A percentile compares a stretch with the other conserved stretches of the same genome.
phyloP scores from a whole-genome alignment of 2,888 invertebrate species.

The Flexamia atlantica region DNA sequence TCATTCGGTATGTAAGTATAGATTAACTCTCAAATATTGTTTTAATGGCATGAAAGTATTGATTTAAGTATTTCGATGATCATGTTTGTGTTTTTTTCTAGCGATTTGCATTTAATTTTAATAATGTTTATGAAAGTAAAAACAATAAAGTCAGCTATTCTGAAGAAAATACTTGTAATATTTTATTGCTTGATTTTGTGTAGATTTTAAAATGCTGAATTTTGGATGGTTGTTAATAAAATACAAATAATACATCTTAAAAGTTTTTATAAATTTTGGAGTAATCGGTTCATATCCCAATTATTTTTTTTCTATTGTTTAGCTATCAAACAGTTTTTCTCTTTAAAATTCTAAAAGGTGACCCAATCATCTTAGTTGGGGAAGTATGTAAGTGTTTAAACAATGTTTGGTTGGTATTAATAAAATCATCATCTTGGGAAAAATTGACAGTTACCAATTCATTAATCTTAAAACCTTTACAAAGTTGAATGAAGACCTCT shows the following conservation, averaged over 20 bases:
- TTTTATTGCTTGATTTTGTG: not conserved
- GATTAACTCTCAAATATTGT: constrained; percentile 24
- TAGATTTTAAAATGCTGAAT: not conserved
- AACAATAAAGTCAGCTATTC: not conserved
- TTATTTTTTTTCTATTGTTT: too few species aligned
- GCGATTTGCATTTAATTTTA: not conserved
- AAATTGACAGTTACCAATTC: too few species aligned
- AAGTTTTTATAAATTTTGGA: too few species aligned
- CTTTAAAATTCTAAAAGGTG: too few species aligned
- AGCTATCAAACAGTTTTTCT: too few species aligned
- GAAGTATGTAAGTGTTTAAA: too few species aligned
- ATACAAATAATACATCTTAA: not conserved
- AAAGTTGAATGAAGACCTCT: too few species aligned
- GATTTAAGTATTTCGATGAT: constrained; percentile 13
- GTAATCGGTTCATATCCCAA: too few species aligned
- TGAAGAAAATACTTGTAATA: not conserved
- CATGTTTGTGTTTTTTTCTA: constrained; percentile 26
- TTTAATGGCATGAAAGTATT: constrained; percentile 42
- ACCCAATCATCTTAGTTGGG: too few species aligned
- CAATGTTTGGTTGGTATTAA: too few species aligned
- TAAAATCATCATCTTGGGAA: too few species aligned
- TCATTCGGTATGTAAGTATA: constrained; percentile 52
- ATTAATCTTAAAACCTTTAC: too few species aligned
- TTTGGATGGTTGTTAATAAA: not conserved
- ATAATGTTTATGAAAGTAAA: not conserved